phyloP scores from a whole-genome alignment of 2,888 invertebrate species.

The Lamellibrachia columna region DNA sequence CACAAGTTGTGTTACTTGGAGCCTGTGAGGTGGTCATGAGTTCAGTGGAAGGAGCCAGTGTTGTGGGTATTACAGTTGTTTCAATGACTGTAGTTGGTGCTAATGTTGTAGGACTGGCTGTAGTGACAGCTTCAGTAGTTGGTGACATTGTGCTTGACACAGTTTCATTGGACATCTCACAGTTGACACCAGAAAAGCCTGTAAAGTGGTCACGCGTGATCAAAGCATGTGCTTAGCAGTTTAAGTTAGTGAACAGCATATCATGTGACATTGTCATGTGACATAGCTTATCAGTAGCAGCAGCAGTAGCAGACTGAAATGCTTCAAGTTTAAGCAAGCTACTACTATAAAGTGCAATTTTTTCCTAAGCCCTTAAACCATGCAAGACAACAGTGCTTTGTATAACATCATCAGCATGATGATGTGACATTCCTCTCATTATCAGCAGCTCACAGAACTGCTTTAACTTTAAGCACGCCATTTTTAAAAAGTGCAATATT shows the following conservation, averaged over 20 bases:
- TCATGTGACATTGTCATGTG: background rate
- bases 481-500: no score
- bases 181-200: slow-evolving; percentile 20
- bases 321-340: background rate
- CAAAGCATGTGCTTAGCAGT: background rate
- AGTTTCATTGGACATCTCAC: slow-evolving; percentile 22
- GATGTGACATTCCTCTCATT: no score
- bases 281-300: background rate
- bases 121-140: background rate
- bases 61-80: background rate
- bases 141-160: slow-evolving; percentile 4
- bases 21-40: no score
- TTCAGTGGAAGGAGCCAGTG: no score
- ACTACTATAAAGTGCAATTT: no score
- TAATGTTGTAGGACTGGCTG: background rate
- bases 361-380: no score
- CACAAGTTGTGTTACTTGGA: no score
- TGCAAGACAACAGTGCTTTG: no score
- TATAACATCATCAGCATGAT: no score
- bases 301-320: background rate
- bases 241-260: background rate
- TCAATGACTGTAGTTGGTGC: background rate
- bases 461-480: no score
- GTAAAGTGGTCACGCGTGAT: slow-evolving; percentile 13
- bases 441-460: no score